Evolutionary conservation across 64 coral and sea anemone species (phyloP).

Genomic region (Hydrozoanthus tunicans): DNA sequence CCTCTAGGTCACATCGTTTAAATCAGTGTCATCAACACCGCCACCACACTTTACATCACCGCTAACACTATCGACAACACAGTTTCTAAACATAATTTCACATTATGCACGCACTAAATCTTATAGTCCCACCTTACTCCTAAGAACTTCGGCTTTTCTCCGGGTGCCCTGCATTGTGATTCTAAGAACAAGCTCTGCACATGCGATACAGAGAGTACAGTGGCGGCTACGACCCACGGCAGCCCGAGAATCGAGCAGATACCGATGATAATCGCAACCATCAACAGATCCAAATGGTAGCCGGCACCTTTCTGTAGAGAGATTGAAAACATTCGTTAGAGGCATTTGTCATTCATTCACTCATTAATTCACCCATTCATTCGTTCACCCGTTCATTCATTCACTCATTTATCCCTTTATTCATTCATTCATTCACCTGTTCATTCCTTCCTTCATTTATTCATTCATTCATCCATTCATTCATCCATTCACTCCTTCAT

Average conservation of each 20-base stretch:
- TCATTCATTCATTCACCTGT: too few species aligned
- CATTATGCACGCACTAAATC: background rate
- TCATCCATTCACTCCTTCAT: too few species aligned
- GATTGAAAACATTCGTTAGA: background rate
- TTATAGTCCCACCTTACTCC: constrained; percentile 82
- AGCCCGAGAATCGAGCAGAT: constrained; percentile 94
- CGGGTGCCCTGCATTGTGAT: constrained; percentile 89
- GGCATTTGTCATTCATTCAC: too few species aligned
- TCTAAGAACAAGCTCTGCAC: constrained; percentile 98
- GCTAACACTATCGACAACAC: background rate
- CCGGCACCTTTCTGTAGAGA: constrained; percentile 93
- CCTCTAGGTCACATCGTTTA: too few species aligned
- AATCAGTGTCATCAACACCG: too few species aligned
- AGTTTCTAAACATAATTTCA: background rate
- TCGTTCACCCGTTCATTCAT: too few species aligned
- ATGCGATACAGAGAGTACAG: constrained; percentile 90
- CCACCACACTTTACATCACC: too few species aligned
- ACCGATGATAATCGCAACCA: constrained; percentile 5
- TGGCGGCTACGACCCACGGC: constrained; percentile 96
- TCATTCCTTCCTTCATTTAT: too few species aligned
- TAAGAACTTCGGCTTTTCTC: constrained; percentile 93
- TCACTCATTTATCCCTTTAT: too few species aligned
- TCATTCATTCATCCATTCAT: too few species aligned
- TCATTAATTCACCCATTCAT: too few species aligned
- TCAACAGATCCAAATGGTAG: constrained; percentile 8